These are phyloP conservation scores for Hydrotaea diabolus DNA, from an alignment of 2,888 invertebrate species.

Conservation along the genomic window DNA sequence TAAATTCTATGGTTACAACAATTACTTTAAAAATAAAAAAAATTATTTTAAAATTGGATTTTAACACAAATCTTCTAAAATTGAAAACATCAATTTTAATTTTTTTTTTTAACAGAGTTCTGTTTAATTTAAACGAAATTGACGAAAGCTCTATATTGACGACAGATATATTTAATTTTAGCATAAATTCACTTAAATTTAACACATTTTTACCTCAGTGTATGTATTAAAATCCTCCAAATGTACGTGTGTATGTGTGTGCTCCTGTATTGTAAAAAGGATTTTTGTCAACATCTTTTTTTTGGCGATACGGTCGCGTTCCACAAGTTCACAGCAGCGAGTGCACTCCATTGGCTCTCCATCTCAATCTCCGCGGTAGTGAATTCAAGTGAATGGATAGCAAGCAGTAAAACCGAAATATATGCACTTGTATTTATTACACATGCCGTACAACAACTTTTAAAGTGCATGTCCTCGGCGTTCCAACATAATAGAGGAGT, in stretches of 20 bases:
- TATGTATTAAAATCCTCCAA: no score
- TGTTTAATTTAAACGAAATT: no score
- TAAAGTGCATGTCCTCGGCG: conserved; percentile 34
- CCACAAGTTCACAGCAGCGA: background rate
- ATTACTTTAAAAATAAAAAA: no score
- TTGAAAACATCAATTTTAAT: no score
- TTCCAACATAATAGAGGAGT: conserved; percentile 24
- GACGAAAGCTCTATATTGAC: no score
- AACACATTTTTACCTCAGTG: no score
- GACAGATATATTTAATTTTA: no score
- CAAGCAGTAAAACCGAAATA: conserved; percentile 45
- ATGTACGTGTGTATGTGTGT: background rate
- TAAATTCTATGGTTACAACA: no score
- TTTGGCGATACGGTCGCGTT: background rate
- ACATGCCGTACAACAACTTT: conserved; percentile 21
- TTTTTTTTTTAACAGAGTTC: no score
- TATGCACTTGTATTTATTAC: conserved; percentile 49
- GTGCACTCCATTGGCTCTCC: conserved; percentile 1
- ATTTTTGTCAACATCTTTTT: conserved; percentile 31
- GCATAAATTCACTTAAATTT: no score
- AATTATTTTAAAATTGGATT: no score
- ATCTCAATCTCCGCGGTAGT: background rate
- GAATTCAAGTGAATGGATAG: conserved; percentile 26
- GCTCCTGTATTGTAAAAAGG: conserved; percentile 24
- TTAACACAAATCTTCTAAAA: no score